Evolutionary conservation across 2,113 vertebrate species (phyloP), one percentile per base, ranked within the genome.

Genomic region (Prunella fulvescens): DNA sequence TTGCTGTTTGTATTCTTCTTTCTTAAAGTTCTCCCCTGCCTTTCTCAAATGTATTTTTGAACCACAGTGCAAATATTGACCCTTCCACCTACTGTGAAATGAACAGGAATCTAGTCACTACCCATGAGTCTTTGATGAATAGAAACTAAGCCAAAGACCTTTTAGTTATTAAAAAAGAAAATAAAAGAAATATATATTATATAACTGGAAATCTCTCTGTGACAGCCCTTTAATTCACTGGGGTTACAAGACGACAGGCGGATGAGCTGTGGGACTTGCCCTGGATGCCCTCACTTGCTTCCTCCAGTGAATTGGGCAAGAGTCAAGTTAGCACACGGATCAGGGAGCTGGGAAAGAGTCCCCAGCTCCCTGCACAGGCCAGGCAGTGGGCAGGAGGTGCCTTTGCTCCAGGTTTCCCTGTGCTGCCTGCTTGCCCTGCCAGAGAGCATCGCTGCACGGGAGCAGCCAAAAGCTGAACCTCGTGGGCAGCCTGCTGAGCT

Each of bases 61-160:
- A 93, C 54, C 35, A 7, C 81, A 90, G 72, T 51, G 76, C 90
- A 97, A 97, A 97, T 96, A 94, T 95, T 97, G 94, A 96, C 90
- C 81, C 90, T 96, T 90, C 93, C 2, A 2, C 91, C 81, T 78
- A 19, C 57, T 56, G 73, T 31, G 5, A 71, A 96, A 66, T 57
- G 92, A 96, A 85, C 86, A 95, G 86, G 94, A 94, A 94, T 94
- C 73, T 74, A 44, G 78, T 90, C 90, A 91, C 88, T 93, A 86
- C 92, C 93, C 73, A 7, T 37, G 65, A 84, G 35, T 54, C 71
- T 89, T 50, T 94, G 93, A 80, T 58, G 81, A 90, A 69, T 24
- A 92, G 74, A 92, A 93, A 53, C 81, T 74, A 89, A 96, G 83
- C 88, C 77, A 84, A 77, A 91, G 91, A 89, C 29, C 60, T 93